These are phyloP conservation scores for Collichthys lucidus DNA, from an alignment of 2,113 vertebrate genomes.

Conservation along the genomic window DNA sequence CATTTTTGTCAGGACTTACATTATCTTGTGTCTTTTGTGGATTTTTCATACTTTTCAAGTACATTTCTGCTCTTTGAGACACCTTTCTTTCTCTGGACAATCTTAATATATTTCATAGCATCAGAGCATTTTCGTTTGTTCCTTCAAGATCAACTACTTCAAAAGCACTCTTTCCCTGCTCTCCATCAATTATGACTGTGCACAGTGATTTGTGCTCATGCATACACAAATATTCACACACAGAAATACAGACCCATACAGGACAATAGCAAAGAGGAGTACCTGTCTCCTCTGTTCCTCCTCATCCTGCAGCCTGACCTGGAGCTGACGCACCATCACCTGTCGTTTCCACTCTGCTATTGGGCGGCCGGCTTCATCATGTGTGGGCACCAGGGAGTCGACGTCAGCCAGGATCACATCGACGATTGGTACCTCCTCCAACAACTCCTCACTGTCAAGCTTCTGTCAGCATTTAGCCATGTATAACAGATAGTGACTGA, in stretches of 20 bases:
- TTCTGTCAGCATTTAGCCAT: conserved; percentile 61
- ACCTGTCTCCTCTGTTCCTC: conserved; percentile 82
- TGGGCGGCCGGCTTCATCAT: conserved; percentile 87
- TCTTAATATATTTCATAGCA: not conserved
- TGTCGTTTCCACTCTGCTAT: conserved; percentile 98
- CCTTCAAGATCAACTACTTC: no score
- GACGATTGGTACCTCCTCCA: conserved; percentile 49
- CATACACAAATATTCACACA: not conserved
- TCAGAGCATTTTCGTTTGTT: not conserved
- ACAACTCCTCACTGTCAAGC: conserved; percentile 54
- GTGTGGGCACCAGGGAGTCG: conserved; percentile 91
- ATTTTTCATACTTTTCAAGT: not conserved
- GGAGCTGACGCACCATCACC: conserved; percentile 93
- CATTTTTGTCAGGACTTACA: no score
- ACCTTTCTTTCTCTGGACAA: no score
- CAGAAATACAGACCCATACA: not conserved
- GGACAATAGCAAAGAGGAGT: conserved; percentile 10
- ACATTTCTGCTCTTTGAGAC: not conserved
- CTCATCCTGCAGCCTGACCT: conserved; percentile 84
- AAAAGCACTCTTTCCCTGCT: no score
- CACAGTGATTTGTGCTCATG: not conserved
- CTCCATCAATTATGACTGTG: not conserved
- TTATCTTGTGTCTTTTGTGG: not conserved
- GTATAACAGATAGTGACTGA: conserved; percentile 3
- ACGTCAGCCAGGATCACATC: conserved; percentile 82